Evolutionary conservation across 2,797 vertebrate genomes (phyloP), one percentile per base, ranked within the genome.

Genomic region (Aplochiton taeniatus): DNA sequence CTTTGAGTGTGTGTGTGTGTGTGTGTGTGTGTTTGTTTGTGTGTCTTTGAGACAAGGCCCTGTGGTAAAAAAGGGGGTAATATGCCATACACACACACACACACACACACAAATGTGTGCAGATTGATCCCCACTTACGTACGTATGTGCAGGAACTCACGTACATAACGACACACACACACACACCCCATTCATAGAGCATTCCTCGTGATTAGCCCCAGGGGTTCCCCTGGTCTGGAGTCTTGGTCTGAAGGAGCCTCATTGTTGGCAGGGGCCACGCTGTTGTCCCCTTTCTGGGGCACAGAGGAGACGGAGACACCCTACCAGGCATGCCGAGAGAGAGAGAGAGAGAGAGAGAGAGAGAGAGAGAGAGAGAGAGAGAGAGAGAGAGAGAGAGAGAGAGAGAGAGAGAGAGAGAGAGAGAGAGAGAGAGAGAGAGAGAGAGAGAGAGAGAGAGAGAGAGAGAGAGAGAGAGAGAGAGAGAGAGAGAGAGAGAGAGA

Each of bases 171-270:
- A n/a, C 43, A 47, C 46, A 44, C 31, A 50, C 18, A 18, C 54
- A 51, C 58, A 71, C 81, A 75, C 63, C 51, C 58, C 72, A 84
- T 90, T 89, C 81, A 87, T 72, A 58, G 54, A 69, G 78, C 79
- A 87, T 77, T 87, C 77, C 83, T 81, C 86, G 82, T 89, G 88
- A 87, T 88, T 79, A 74, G 66, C 75, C 83, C 87, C 83, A 51
- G 64, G 69, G 82, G 88, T 76, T 62, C 71, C 69, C 46, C 72
- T 50, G 68, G 73, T 73, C 83, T 75, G 69, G 51, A 80, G 75
- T 80, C 74, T 70, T 76, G 75, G 16, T 57, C 55, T 84, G 85
- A 90, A 89, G 83, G 78, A 83, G 75, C 75, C 76, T 83, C 75
- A 88, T 89, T 91, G 90, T 91, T 86, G 31, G 72, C 68, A 41